Conservation (phyloP, 2,797 vertebrate species). For the Acanthurus leucopareius region DNA sequence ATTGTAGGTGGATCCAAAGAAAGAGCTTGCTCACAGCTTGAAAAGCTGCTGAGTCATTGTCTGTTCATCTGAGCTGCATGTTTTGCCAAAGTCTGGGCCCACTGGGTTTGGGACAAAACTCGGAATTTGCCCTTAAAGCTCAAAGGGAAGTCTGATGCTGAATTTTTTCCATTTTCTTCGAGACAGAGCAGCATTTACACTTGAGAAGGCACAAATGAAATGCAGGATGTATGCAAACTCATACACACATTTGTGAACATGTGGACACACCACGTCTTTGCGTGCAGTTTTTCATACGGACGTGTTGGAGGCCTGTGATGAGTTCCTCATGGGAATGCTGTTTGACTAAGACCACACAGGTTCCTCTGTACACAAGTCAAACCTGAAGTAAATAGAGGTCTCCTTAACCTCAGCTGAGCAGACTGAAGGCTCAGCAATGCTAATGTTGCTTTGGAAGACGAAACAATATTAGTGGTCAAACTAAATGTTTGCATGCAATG, state of each 20-base stretch:
- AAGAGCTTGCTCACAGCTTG: conserved; percentile 28
- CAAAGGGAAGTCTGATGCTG: not conserved
- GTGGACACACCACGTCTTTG: not conserved
- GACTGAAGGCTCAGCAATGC: not conserved
- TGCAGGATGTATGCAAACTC: not conserved
- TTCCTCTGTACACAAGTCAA: not conserved
- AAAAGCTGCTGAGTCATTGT: conserved; percentile 64
- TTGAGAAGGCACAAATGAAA: not conserved
- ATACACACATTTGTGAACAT: not conserved
- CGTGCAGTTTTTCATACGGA: not conserved
- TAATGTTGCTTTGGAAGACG: not conserved
- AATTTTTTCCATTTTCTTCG: not conserved
- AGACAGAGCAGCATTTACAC: not conserved
- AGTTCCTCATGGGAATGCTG: conserved; percentile 48
- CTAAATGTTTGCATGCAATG: not conserved
- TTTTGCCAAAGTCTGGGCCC: conserved; percentile 55
- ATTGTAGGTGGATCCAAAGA: conserved; percentile 48
- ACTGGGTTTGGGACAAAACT: conserved; percentile 12
- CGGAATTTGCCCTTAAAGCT: conserved; percentile 13
- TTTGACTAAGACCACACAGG: conserved; percentile 33
- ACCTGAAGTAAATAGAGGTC: too few species aligned
- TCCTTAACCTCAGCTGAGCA: too few species aligned
- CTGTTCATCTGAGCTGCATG: conserved; percentile 53
- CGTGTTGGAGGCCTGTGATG: conserved; percentile 22
- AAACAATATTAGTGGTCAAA: not conserved